phyloP scores from a whole-genome alignment of 2,113 vertebrate genomes.

The Scophthalmus maximus region DNA sequence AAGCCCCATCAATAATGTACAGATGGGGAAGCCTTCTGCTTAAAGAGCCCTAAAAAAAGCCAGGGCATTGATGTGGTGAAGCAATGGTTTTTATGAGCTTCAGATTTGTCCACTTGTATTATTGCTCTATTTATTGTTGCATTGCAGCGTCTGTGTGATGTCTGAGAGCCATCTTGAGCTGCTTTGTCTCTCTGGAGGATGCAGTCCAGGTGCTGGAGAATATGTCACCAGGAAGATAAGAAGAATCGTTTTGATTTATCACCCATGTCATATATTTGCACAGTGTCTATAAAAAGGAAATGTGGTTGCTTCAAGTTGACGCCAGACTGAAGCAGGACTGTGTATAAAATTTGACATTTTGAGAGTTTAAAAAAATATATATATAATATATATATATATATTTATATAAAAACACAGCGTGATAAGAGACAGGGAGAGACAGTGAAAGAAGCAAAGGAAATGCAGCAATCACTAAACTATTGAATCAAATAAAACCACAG shows the following conservation, averaged over 20 bases:
- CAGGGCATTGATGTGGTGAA: slow-evolving; percentile 33
- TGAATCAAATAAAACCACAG: slow-evolving; percentile 4
- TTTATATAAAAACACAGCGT: slow-evolving; percentile 10
- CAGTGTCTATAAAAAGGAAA: slow-evolving; percentile 27
- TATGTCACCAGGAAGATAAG: slow-evolving; percentile 54
- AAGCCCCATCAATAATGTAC: slow-evolving; percentile 80
- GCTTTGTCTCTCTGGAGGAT: slow-evolving; percentile 47
- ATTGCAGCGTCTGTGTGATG: slow-evolving; percentile 34
- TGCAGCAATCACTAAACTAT: background rate
- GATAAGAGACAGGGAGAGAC: background rate
- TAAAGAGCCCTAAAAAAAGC: slow-evolving; percentile 23
- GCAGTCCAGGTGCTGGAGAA: slow-evolving; percentile 25
- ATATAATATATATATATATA: slow-evolving; percentile 11
- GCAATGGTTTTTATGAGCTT: slow-evolving; percentile 52
- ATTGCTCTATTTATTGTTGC: slow-evolving; percentile 44
- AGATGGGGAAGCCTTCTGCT: slow-evolving; percentile 53
- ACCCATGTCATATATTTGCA: slow-evolving; percentile 42
- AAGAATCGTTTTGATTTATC: slow-evolving; percentile 58
- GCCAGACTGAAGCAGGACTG: background rate
- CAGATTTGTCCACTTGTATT: slow-evolving; percentile 42
- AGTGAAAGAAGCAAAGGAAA: slow-evolving; percentile 8
- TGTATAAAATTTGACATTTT: slow-evolving; percentile 37
- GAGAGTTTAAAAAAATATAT: slow-evolving; percentile 6
- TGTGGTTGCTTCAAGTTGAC: slow-evolving; percentile 26
- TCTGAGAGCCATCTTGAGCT: slow-evolving; percentile 40